These are phyloP conservation scores for Hemiprocne comata DNA, from an alignment of 2,113 vertebrate species.

Conservation along the genomic window DNA sequence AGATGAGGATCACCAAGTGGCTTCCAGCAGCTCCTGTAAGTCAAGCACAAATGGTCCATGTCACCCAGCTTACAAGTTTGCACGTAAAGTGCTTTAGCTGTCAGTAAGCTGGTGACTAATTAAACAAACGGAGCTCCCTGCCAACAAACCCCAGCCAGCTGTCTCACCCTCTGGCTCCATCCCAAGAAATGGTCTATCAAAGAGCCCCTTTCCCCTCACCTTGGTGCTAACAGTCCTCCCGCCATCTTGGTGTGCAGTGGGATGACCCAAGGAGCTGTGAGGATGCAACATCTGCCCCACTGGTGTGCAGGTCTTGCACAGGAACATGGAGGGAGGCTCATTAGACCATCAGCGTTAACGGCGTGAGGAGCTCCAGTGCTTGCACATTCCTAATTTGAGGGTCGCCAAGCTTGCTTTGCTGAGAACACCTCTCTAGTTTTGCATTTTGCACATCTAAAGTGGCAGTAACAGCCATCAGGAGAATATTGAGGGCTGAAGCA, in stretches of 20 bases:
- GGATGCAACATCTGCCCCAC: neutral
- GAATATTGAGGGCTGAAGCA: neutral
- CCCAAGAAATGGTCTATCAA: neutral
- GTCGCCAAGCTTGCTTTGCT: neutral
- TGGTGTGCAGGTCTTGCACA: neutral
- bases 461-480: neutral
- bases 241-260: neutral
- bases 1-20: neutral
- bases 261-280: accelerated
- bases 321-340: neutral
- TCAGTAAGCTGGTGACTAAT: constrained; percentile 29
- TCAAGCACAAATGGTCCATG: neutral
- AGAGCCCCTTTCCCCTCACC: neutral
- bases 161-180: neutral
- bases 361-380: neutral
- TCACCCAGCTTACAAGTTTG: neutral
- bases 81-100: neutral
- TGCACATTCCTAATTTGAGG: neutral
- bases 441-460: neutral
- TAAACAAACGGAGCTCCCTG: constrained; percentile 48
- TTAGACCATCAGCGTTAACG: neutral
- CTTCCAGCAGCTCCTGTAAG: neutral
- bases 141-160: constrained; percentile 46
- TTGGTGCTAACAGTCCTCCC: neutral
- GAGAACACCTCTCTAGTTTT: neutral